Base-by-base conservation (phyloP, 2,888 invertebrate genomes). In the Sclerodermus sp. region DNA sequence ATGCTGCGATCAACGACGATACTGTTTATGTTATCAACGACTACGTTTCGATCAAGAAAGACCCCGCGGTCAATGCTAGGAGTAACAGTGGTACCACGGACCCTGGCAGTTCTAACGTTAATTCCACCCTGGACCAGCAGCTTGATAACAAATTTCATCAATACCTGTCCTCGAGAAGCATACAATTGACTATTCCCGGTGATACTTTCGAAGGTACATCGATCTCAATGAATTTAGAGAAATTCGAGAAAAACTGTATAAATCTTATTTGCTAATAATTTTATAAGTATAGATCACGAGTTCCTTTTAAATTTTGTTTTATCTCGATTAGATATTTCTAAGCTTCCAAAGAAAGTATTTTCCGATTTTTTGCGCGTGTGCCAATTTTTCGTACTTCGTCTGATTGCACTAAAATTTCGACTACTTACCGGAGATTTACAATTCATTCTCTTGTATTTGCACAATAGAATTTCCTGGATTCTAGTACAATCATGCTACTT, bases 191-290 rank as follows among this genome's bases (percentile, higher is more conserved):
- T 6, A 73, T 79, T 46, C 79, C 79, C 1, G 74, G 75, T 9
- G 74, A 75, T 48, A 66, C 70, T 29, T 72, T 79, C 30, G 71
- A 79, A 71, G 79, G 79, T 79, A 64, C n/a, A n/a, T n/a, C n/a
- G n/a, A n/a, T n/a, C n/a, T n/a, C n/a, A n/a, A n/a, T n/a, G n/a
- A n/a, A n/a, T n/a, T n/a, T n/a, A n/a, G n/a, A n/a, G n/a, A n/a
- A n/a, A n/a, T n/a, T n/a, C n/a, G n/a, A n/a, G n/a, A n/a, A n/a
- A n/a, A n/a, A n/a, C n/a, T n/a, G n/a, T n/a, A n/a, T n/a, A n/a
- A n/a, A n/a, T n/a, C n/a, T n/a, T n/a, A n/a, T n/a, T n/a, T n/a
- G n/a, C n/a, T n/a, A n/a, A n/a, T n/a, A n/a, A n/a, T n/a, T n/a
- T n/a, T n/a, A n/a, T n/a, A n/a, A n/a, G n/a, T n/a, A n/a, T n/a